Evolutionary conservation across 1,140 invertebrate genomes (phyloP), one percentile per base, ranked within the genome.

Genomic region (Cephus cinctus): DNA sequence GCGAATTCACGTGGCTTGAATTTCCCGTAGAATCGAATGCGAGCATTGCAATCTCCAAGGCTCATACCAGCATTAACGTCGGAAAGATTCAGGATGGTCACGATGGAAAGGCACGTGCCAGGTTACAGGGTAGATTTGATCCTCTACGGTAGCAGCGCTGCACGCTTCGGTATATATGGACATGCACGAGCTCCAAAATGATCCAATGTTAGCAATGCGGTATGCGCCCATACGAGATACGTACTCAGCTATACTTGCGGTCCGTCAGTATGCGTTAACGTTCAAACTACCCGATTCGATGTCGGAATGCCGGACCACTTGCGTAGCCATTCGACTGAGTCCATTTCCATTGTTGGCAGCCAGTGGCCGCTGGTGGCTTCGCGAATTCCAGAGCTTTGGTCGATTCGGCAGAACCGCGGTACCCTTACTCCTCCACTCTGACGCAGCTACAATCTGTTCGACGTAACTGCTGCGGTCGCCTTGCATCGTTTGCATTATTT

Each of bases 331-430:
- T 56, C 57, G 44, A 57, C 55, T 16, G 43, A 52, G 51, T 57
- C 55, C 58, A 57, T 57, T 62, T 61, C 57, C 59, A 60, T 60
- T 62, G 59, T 60, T 54, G 51, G 43, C 51, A 49, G 58, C 31
- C 19, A 15, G 57, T 52, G 49, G 43, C 50, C 48, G 35, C 53
- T 41, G 41, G 25, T 20, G 47, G 11, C 15, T 48, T 52, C 47
- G 56, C 54, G 52, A 59, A 59, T 59, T 59, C 57, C 57, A 45
- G 46, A 51, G 43, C 43, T 15, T 31, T 42, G 22, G 32, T 52
- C 47, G 52, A 58, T 49, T 54, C 51, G 32, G 43, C 43, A 51
- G 47, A 44, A 40, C 47, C 47, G 22, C 34, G 22, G 19, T 27
- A 11, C 38, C 6, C 42, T 41, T 54, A 27, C 55, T 53, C 43